Conservation (phyloP, 2,797 vertebrate species). For the Amblyopsis hoosieri region DNA sequence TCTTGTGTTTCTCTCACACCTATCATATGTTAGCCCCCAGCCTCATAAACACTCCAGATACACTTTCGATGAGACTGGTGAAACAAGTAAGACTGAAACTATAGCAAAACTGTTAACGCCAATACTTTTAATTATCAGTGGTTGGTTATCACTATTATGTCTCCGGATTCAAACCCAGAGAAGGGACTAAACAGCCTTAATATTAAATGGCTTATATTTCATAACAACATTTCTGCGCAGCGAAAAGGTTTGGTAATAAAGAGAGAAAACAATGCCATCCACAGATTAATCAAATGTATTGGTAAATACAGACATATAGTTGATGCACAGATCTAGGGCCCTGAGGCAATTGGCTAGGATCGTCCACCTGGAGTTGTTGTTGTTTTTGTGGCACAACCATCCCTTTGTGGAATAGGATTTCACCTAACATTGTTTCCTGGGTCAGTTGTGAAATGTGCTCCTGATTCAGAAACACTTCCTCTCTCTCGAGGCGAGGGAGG, state of each 20-base stretch:
- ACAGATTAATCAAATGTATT: neutral
- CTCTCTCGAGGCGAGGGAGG: conserved; percentile 22
- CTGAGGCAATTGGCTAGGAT: conserved; percentile 33
- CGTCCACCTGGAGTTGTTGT: conserved; percentile 56
- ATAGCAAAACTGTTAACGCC: no score
- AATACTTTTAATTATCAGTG: neutral
- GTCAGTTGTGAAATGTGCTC: conserved; percentile 52
- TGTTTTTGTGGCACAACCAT: conserved; percentile 38
- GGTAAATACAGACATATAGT: conserved; percentile 1
- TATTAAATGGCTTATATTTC: conserved; percentile 10
- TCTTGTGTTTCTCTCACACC: no score
- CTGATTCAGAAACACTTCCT: conserved; percentile 31
- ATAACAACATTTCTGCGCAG: conserved; percentile 26
- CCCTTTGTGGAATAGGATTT: conserved; percentile 45
- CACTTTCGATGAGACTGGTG: no score
- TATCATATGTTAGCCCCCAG: no score
- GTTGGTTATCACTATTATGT: conserved; percentile 1
- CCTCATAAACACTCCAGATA: no score
- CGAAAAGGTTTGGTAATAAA: conserved; percentile 8
- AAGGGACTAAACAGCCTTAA: conserved; percentile 20
- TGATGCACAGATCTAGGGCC: conserved; percentile 54
- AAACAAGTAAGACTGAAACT: no score
- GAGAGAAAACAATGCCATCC: conserved; percentile 8
- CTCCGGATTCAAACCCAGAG: conserved; percentile 10
- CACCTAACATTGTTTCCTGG: conserved; percentile 51